Evolutionary conservation across 2,113 vertebrate species (phyloP).

Genomic region (Polyodon spathula): DNA sequence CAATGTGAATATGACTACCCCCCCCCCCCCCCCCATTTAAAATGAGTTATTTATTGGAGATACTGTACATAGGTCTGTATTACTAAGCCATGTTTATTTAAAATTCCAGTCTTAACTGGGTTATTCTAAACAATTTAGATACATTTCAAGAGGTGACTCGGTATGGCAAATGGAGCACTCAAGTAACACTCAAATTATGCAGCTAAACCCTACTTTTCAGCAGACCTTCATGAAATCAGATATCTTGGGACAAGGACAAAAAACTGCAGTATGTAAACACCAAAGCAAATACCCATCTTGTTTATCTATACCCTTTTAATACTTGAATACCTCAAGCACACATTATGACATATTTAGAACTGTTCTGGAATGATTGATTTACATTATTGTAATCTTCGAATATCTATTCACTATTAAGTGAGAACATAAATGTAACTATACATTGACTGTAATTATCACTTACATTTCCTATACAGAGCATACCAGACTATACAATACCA

Average conservation of each 20-base stretch:
- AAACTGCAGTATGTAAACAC: conserved; percentile 13
- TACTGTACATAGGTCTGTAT: too few species aligned
- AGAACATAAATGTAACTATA: conserved; percentile 18
- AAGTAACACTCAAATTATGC: conserved; percentile 21
- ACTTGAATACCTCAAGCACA: neutral
- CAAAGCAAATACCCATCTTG: conserved; percentile 1
- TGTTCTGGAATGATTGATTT: neutral
- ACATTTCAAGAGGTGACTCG: conserved; percentile 10
- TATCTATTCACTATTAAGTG: conserved; percentile 5
- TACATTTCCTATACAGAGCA: neutral
- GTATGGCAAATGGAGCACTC: conserved; percentile 18
- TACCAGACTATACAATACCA: neutral
- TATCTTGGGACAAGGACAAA: conserved; percentile 17
- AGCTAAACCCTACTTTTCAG: conserved; percentile 23
- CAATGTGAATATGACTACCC: too few species aligned
- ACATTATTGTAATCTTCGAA: conserved; percentile 1
- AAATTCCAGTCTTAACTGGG: conserved; percentile 7
- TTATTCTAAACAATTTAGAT: conserved; percentile 10
- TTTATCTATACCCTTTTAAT: conserved; percentile 3
- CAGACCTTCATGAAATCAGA: conserved; percentile 17
- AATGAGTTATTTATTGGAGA: too few species aligned
- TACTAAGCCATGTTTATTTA: too few species aligned
- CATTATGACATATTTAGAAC: conserved; percentile 3
- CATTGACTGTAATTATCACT: neutral
- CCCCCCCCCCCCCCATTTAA: too few species aligned